These are phyloP conservation scores for Eulemur mongoz DNA, from an alignment of 2,797 vertebrate species.

Conservation along the genomic window DNA sequence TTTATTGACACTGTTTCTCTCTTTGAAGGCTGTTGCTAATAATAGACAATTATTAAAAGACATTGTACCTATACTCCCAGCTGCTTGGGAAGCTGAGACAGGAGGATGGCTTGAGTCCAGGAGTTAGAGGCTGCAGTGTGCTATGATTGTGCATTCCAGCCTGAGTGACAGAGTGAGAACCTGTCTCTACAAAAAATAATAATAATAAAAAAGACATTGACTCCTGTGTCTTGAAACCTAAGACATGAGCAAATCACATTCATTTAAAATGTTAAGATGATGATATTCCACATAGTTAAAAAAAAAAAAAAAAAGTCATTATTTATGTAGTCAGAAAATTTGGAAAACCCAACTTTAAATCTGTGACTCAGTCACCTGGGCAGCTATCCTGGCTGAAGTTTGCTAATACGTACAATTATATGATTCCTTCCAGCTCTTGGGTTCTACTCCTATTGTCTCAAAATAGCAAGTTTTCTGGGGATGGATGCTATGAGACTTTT, in stretches of 20 bases:
- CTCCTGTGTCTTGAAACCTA: neutral
- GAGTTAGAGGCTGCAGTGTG: neutral
- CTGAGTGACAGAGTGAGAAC: neutral
- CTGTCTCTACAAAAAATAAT: neutral
- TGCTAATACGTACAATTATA: neutral
- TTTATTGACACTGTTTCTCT: neutral
- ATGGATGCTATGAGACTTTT: conserved; percentile 72
- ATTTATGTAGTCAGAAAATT: conserved; percentile 72
- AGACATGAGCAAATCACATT: neutral
- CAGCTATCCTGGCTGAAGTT: neutral
- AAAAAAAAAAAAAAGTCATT: conserved; percentile 8
- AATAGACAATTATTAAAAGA: neutral
- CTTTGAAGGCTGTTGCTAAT: neutral
- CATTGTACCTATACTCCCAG: neutral
- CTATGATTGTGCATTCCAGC: neutral
- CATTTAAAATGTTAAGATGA: neutral
- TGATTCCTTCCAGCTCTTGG: neutral
- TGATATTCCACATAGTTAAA: neutral
- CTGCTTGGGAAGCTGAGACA: neutral
- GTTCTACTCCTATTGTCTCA: neutral
- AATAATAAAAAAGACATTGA: neutral
- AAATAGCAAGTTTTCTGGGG: conserved; percentile 74
- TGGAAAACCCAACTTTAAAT: neutral
- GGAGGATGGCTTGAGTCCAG: neutral
- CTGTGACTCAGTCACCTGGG: neutral